Base-by-base conservation (phyloP, 2,797 vertebrate species). In the Melanotaenia trifasciata region DNA sequence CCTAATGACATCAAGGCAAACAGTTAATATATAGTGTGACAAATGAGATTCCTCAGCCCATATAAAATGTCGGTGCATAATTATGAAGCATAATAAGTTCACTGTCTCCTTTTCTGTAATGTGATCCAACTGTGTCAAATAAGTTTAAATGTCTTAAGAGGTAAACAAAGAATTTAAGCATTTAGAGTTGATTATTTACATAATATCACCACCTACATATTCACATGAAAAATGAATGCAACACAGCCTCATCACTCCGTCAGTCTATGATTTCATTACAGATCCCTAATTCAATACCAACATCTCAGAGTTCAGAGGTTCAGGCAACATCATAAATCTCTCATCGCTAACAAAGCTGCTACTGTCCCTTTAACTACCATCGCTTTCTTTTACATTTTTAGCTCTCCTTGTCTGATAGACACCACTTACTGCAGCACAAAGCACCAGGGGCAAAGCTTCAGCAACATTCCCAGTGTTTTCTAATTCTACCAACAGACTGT, bases 181-280 rank as follows among this genome's bases (percentile, higher is more conserved):
- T 26, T 28, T 56, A 7, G 18, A 56, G 4, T 30, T 28, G 5
- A 20, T 9, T n/a, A 2, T 28, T 24, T 62, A 16, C 38, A 40
- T 3, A 40, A 40, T 4, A 40, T 40, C 38, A 40, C 14, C 14
- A 38, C 36, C 36, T 10, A 38, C 36, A 33, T 43, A 70, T 64
- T 60, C 53, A 72, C 24, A 22, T 67, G 66, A 84, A 74, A 56
- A 72, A 67, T 22, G 56, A 64, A 59, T 4, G 65, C 58, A 70
- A 77, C 67, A 1, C 54, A 74, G 75, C 53, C 68, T 89, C 79
- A 64, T 91, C 84, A n/a, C 77, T 26, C 65, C 38, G 63, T 13
- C 38, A 60, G 38, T 77, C 75, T 58, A 3, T 84, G 89, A 92
- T 90, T 90, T 91, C 76, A 90, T 92, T 90, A 90, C 80, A 70